Percentiles rank a stretch among this genome's conserved stretches.
These are phyloP conservation scores for Sycophila texana DNA, from an alignment of 2,888 invertebrate species.

Conservation along the genomic window DNA sequence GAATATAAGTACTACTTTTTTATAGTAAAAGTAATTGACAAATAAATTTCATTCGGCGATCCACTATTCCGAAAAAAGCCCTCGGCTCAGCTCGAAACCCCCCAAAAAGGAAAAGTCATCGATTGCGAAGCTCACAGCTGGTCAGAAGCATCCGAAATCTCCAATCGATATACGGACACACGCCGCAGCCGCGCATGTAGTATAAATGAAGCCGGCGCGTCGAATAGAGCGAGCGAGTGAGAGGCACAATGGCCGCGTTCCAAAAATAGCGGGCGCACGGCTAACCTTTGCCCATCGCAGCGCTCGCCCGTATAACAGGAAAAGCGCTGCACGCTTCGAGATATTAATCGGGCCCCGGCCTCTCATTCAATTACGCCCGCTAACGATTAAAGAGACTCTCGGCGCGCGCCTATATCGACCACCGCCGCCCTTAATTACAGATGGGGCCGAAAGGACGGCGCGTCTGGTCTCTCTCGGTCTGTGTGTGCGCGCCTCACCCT, in stretches of 20 bases:
- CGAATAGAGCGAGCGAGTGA: too few relatives aligned
- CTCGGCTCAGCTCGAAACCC: not conserved
- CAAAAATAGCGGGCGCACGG: too few relatives aligned
- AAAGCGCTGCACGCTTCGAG: not conserved
- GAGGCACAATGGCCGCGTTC: too few relatives aligned
- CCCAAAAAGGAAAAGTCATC: not conserved
- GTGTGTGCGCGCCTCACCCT: not conserved
- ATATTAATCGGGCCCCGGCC: conserved; percentile 6
- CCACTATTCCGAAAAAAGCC: not conserved
- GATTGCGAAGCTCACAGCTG: too few relatives aligned
- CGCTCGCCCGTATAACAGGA: too few relatives aligned
- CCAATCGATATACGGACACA: too few relatives aligned
- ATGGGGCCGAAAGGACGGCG: conserved; percentile 8
- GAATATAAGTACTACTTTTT: too few relatives aligned
- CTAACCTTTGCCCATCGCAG: too few relatives aligned
- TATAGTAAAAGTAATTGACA: too few relatives aligned
- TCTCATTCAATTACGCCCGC: conserved; percentile 20
- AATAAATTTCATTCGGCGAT: too few relatives aligned
- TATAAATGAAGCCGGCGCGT: not conserved
- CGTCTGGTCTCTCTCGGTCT: not conserved
- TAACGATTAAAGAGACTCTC: conserved; percentile 41
- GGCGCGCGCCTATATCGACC: not conserved
- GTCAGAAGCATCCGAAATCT: too few relatives aligned
- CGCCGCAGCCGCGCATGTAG: not conserved
- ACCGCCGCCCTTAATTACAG: conserved; percentile 33